Percentiles rank a stretch among this genome's conserved stretches.
These are phyloP conservation scores for human (Homo sapiens) DNA, from an alignment of 2,113 vertebrate species.

Conservation along the genomic window GRCh38 chr16:64236001-64236500, in stretches of 20 bases:
- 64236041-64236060: not conserved
- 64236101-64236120: not conserved
- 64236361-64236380: not conserved
- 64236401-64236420: conserved; percentile 16
- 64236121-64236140: not conserved
- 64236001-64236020: not conserved
- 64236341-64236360: not conserved
- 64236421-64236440: not conserved
- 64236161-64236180: not conserved
- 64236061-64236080: not conserved
- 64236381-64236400: not conserved
- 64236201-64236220: not conserved
- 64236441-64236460: not conserved
- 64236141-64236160: not conserved
- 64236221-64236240: not conserved
- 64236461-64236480: not conserved
- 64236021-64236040: not conserved
- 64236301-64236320: not conserved
- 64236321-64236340: not conserved
- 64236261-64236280: not conserved
- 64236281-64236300: not conserved
- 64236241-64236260: conserved; percentile 21
- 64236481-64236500: not conserved
- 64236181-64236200: not conserved
- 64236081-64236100: not conserved